Conservation (phyloP, 1,140 invertebrate species). For the Augochlora pura region DNA sequence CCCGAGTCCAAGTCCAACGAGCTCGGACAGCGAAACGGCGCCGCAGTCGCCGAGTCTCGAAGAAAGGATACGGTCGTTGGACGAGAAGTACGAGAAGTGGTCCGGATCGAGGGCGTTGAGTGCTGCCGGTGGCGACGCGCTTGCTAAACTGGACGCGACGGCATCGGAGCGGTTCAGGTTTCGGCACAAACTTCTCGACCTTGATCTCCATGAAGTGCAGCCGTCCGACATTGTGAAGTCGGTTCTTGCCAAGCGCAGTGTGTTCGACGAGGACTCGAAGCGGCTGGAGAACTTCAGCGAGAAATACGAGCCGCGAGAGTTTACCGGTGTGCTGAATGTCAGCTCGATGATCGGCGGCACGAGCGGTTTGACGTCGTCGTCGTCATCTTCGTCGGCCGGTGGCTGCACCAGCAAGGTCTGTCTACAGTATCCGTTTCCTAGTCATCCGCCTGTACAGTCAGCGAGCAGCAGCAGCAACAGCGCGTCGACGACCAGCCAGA, state of each 20-base stretch:
- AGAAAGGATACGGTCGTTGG: conserved; percentile 92
- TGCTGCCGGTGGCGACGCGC: conserved; percentile 81
- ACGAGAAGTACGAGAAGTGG: conserved; percentile 96
- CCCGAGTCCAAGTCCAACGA: conserved; percentile 83
- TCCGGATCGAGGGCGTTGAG: conserved; percentile 84
- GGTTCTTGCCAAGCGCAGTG: conserved; percentile 93
- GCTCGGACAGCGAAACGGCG: conserved; percentile 80
- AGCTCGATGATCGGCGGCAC: conserved; percentile 67
- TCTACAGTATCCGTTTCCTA: conserved; percentile 90
- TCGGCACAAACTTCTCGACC: conserved; percentile 85
- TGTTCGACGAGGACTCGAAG: conserved; percentile 97
- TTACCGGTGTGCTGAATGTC: conserved; percentile 76
- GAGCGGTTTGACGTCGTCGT: conserved; percentile 58
- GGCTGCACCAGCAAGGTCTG: conserved; percentile 81
- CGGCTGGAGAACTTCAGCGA: conserved; percentile 93
- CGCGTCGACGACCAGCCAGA: conserved; percentile 41
- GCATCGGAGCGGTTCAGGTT: conserved; percentile 81
- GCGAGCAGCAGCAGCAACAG: conserved; percentile 49
- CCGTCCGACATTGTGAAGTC: conserved; percentile 97
- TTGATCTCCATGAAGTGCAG: conserved; percentile 89
- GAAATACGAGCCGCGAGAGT: conserved; percentile 90
- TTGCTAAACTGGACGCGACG: conserved; percentile 82
- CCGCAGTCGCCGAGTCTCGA: conserved; percentile 87
- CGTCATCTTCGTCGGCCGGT: conserved; percentile 45
- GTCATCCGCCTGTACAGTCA: conserved; percentile 84